Conservation (phyloP, 2,888 invertebrate genomes). For the Drosophila longiperda region DNA sequence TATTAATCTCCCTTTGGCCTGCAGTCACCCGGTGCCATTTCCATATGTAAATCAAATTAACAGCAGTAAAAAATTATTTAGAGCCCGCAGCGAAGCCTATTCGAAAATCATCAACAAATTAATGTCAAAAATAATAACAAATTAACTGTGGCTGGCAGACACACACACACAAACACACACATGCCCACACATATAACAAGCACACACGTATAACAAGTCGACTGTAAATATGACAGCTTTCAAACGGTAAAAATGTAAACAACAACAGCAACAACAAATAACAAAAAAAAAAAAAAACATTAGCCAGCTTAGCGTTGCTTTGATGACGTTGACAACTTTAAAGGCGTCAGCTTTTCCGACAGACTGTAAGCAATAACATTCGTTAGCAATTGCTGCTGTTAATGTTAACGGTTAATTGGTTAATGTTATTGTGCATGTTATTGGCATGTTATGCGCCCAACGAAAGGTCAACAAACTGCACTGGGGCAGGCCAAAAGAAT, state of each 20-base stretch:
- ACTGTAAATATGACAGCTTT: constrained; percentile 63
- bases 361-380: constrained; percentile 15
- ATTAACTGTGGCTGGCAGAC: constrained; percentile 46
- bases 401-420: constrained; percentile 41
- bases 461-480: constrained; percentile 60
- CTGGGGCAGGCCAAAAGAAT: constrained; percentile 5
- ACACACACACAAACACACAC: constrained; percentile 1
- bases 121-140: constrained; percentile 76
- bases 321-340: constrained; percentile 64
- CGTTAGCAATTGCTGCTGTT: constrained; percentile 37
- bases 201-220: not conserved
- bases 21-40: not conserved
- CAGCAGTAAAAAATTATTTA: constrained; percentile 50
- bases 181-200: not conserved
- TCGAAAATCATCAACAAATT: constrained; percentile 69
- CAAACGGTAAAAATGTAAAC: constrained; percentile 73
- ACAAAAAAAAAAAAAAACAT: constrained; percentile 35
- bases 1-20: constrained; percentile 15
- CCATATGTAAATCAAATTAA: constrained; percentile 12
- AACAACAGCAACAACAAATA: constrained; percentile 30
- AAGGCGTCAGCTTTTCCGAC: constrained; percentile 57
- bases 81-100: constrained; percentile 31
- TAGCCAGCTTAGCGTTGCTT: constrained; percentile 39
- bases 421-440: constrained; percentile 30
- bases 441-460: constrained; percentile 1